Evolutionary conservation across 2,797 vertebrate genomes (phyloP).

Genomic region (Hyperoplus lanceolatus): DNA sequence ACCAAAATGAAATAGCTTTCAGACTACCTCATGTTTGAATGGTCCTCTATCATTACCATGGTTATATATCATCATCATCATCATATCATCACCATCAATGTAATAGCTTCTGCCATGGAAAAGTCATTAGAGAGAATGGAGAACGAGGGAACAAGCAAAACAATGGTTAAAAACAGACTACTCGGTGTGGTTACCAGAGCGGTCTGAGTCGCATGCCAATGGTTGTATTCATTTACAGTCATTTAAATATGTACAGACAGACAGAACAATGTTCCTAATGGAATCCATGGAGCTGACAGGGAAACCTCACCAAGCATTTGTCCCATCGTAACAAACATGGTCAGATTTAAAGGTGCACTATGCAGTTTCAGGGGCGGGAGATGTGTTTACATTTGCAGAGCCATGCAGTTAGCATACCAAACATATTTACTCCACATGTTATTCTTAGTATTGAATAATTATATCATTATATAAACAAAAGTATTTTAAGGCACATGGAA

Average conservation of each 20-base stretch:
- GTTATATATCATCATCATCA: constrained; percentile 46
- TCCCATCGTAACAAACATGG: background rate
- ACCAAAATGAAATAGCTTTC: background rate
- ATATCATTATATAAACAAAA: too few species aligned
- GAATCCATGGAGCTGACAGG: constrained; percentile 22
- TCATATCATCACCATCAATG: constrained; percentile 46
- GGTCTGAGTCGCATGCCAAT: constrained; percentile 20
- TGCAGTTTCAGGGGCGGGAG: too few species aligned
- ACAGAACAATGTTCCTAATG: constrained; percentile 29
- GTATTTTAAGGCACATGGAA: too few species aligned
- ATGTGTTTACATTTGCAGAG: too few species aligned
- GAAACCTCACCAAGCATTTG: constrained; percentile 9
- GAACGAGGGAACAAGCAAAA: constrained; percentile 45
- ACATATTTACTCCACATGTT: too few species aligned
- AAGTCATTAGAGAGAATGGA: constrained; percentile 48
- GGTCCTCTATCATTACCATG: constrained; percentile 8
- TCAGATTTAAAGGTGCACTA: background rate
- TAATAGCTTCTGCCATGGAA: constrained; percentile 51
- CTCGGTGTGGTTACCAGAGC: constrained; percentile 43
- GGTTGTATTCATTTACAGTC: constrained; percentile 41
- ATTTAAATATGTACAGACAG: constrained; percentile 23
- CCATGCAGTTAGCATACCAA: too few species aligned
- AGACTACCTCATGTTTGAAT: constrained; percentile 31
- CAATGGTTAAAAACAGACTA: constrained; percentile 48
- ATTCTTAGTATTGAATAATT: too few species aligned